Evolutionary conservation across 2,113 vertebrate genomes (phyloP).

Genomic region (Eurypyga helias): DNA sequence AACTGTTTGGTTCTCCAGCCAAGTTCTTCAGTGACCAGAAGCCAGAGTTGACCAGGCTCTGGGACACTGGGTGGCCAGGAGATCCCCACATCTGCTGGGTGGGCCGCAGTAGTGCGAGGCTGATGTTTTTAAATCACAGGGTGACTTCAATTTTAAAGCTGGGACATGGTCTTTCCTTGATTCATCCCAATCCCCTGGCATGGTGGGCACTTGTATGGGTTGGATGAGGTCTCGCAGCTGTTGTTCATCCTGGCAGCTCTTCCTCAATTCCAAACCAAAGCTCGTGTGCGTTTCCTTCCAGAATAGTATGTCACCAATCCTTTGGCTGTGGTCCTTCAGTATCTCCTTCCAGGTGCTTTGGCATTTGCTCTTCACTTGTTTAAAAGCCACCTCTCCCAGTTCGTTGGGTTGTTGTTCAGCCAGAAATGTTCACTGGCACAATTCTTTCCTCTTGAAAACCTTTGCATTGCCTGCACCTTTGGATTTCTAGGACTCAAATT

Average conservation of each 20-base stretch:
- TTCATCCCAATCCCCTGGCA: neutral
- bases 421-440: neutral
- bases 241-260: neutral
- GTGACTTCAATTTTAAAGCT: neutral
- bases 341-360: neutral
- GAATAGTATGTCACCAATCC: neutral
- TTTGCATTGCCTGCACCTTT: neutral
- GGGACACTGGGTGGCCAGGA: neutral
- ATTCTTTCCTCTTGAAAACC: neutral
- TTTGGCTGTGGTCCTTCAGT: neutral
- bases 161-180: neutral
- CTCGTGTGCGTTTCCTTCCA: neutral
- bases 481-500: neutral
- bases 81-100: neutral
- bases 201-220: neutral
- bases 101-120: neutral
- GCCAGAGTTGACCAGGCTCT: neutral
- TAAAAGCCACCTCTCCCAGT: neutral
- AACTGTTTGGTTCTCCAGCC: neutral
- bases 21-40: neutral
- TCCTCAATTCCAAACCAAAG: neutral
- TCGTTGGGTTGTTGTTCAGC: neutral
- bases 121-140: rapidly evolving
- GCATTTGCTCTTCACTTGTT: neutral
- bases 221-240: neutral